Conservation (phyloP, 1,140 invertebrate genomes). For the Saccostrea glomerata region DNA sequence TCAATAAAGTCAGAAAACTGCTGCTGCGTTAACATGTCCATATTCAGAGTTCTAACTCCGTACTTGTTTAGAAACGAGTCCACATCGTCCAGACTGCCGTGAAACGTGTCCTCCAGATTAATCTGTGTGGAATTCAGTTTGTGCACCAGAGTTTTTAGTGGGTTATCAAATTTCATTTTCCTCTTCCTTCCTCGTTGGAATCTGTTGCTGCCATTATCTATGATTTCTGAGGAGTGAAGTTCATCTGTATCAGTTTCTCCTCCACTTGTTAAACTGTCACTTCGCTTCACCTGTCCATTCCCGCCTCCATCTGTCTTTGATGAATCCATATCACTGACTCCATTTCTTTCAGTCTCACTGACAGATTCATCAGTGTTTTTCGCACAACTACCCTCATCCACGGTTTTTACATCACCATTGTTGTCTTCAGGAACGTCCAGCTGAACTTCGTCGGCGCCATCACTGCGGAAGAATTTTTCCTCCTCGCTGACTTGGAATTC, state of each 20-base stretch:
- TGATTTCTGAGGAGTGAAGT: conserved; percentile 39
- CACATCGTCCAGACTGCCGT: conserved; percentile 52
- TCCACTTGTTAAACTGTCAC: conserved; percentile 10
- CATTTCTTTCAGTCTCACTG: not conserved
- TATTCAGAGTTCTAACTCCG: conserved; percentile 56
- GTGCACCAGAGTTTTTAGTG: conserved; percentile 48
- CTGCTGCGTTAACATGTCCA: conserved; percentile 55
- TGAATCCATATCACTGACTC: not conserved
- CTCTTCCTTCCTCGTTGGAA: conserved; percentile 3
- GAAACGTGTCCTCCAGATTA: conserved; percentile 52
- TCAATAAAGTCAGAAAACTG: conserved; percentile 53
- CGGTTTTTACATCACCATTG: not conserved
- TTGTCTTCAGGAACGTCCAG: not conserved
- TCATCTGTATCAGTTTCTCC: conserved; percentile 29
- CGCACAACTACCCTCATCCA: not conserved
- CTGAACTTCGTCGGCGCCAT: not conserved
- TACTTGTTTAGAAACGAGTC: conserved; percentile 51
- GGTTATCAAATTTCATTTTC: conserved; percentile 48
- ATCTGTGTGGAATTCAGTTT: conserved; percentile 46
- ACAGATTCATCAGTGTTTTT: not conserved
- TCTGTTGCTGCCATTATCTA: conserved; percentile 26
- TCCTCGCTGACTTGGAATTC: conserved; percentile 42
- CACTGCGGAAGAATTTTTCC: not conserved
- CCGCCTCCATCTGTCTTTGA: not conserved
- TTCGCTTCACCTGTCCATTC: not conserved